Evolutionary conservation across 2,113 vertebrate genomes (phyloP).

Genomic region (Chaetodon auriga): DNA sequence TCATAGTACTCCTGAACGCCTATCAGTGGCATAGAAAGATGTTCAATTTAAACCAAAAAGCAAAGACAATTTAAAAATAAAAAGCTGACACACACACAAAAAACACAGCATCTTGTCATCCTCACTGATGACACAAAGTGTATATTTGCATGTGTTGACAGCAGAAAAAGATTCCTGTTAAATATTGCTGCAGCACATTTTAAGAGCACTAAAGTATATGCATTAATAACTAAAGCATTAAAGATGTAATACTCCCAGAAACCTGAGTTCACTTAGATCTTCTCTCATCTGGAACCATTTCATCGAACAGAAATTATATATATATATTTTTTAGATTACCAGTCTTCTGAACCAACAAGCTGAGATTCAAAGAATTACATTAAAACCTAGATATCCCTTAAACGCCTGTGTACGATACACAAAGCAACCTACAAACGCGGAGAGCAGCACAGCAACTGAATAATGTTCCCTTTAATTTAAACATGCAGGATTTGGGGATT

Average conservation of each 20-base stretch:
- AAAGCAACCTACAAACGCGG: neutral
- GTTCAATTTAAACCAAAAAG: neutral
- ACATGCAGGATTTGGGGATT: neutral
- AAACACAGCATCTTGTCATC: neutral
- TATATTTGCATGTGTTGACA: neutral
- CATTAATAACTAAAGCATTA: conserved; percentile 39
- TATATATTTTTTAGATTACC: neutral
- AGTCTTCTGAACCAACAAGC: neutral
- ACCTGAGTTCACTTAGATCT: conserved; percentile 21
- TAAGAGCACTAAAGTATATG: conserved; percentile 20
- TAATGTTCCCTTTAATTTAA: neutral
- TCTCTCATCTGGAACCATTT: conserved; percentile 19
- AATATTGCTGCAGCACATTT: neutral
- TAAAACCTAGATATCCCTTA: neutral
- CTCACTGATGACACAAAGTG: neutral
- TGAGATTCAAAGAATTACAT: neutral
- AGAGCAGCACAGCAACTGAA: neutral
- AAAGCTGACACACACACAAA: neutral
- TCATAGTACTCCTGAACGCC: conserved; percentile 4
- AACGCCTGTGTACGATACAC: neutral
- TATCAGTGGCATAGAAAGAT: conserved; percentile 4
- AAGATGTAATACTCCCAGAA: conserved; percentile 23
- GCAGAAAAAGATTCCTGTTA: neutral
- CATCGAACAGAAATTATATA: neutral
- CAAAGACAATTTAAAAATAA: conserved; percentile 1